Percentiles rank a stretch among this genome's conserved stretches.
These are phyloP conservation scores for Pseudochaenichthys georgianus DNA, from an alignment of 2,797 vertebrate species.

Conservation along the genomic window DNA sequence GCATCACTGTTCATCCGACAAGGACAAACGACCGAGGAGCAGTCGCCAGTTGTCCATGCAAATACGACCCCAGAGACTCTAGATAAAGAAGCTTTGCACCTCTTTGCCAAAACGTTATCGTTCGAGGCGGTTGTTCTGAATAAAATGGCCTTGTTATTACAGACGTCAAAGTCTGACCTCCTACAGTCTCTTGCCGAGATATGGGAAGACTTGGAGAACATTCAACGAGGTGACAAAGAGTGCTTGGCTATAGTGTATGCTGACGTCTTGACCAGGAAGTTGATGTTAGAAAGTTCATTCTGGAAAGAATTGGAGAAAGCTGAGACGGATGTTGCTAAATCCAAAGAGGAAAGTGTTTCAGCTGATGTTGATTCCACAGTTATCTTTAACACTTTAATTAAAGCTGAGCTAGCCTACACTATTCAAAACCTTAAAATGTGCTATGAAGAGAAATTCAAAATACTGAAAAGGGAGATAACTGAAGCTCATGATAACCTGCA, in stretches of 20 bases:
- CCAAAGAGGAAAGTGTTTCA: conserved; percentile 50
- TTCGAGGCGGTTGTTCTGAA: conserved; percentile 92
- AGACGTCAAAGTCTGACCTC: conserved; percentile 87
- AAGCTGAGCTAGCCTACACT: conserved; percentile 90
- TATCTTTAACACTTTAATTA: conserved; percentile 84
- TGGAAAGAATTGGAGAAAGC: conserved; percentile 90
- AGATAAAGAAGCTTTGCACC: conserved; percentile 81
- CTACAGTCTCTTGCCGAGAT: conserved; percentile 86
- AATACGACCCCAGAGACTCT: conserved; percentile 53
- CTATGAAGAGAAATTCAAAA: conserved; percentile 88
- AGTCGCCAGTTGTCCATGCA: conserved; percentile 35
- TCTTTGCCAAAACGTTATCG: conserved; percentile 89
- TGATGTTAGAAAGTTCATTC: conserved; percentile 91
- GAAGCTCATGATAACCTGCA: conserved; percentile 86
- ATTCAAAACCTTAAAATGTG: conserved; percentile 89
- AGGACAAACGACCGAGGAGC: conserved; percentile 70
- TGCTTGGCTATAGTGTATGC: conserved; percentile 84
- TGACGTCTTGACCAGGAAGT: conserved; percentile 89
- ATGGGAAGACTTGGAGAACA: conserved; percentile 82
- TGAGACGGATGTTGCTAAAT: conserved; percentile 64
- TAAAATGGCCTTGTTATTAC: conserved; percentile 91
- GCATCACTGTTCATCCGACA: conserved; percentile 80
- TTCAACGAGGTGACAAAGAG: conserved; percentile 80
- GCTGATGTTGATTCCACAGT: conserved; percentile 57
- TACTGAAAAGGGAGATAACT: conserved; percentile 87